A percentile compares a stretch with the other conserved stretches of the same genome.
phyloP scores from a whole-genome alignment of 2,888 invertebrate species.

The Cerceris ruficornis region DNA sequence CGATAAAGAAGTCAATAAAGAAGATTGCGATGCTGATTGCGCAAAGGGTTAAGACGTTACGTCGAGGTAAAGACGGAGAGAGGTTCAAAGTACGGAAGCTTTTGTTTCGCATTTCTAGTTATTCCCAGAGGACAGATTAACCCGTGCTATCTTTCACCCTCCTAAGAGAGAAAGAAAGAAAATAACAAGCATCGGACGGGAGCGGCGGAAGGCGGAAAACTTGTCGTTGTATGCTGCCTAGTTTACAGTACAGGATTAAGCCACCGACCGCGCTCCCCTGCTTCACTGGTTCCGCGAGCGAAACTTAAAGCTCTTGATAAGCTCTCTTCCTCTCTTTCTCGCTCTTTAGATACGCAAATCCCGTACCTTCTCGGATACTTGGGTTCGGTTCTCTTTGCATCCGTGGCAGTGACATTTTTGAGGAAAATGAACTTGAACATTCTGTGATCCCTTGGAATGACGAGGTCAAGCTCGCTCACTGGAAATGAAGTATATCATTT shows the following conservation, averaged over 20 bases:
- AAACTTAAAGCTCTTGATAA: slow-evolving; percentile 79
- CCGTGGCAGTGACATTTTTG: slow-evolving; percentile 13
- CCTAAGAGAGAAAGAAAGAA: slow-evolving; percentile 52
- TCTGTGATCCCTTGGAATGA: background rate
- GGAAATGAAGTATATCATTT: too few species aligned
- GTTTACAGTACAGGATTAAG: slow-evolving; percentile 80
- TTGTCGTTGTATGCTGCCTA: slow-evolving; percentile 74
- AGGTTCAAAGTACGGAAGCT: slow-evolving; percentile 60
- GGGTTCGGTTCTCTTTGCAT: slow-evolving; percentile 18
- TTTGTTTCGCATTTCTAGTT: slow-evolving; percentile 77
- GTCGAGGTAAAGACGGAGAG: slow-evolving; percentile 40
- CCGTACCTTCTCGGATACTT: slow-evolving; percentile 41
- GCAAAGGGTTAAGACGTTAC: slow-evolving; percentile 46
- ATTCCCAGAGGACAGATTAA: slow-evolving; percentile 78
- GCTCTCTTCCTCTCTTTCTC: slow-evolving; percentile 67
- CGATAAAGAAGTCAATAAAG: slow-evolving; percentile 32
- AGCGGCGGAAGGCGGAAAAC: slow-evolving; percentile 71
- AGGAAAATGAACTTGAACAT: slow-evolving; percentile 18
- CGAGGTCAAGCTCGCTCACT: background rate
- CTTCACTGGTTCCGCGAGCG: slow-evolving; percentile 62
- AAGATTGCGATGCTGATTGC: slow-evolving; percentile 44
- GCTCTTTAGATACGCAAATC: slow-evolving; percentile 41
- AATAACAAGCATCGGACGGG: slow-evolving; percentile 53
- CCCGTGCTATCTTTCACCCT: slow-evolving; percentile 65
- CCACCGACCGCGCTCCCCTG: slow-evolving; percentile 60